Evolutionary conservation across 30 jellyfish, hydroid and myxozoan species (phyloP).

Genomic region (Chrysaora quinquecirrha): DNA sequence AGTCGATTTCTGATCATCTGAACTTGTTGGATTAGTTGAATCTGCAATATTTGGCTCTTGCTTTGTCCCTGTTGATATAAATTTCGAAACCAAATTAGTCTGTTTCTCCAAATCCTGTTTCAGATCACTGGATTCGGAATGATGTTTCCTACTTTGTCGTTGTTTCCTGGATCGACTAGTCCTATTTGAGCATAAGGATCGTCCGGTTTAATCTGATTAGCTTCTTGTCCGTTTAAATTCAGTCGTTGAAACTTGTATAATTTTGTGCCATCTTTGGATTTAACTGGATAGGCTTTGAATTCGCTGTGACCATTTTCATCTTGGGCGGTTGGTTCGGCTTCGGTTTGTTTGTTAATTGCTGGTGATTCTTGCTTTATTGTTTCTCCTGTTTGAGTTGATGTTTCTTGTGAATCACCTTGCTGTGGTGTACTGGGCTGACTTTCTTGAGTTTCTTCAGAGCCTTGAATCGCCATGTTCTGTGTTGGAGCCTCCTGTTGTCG

Average conservation of each 20-base stretch:
- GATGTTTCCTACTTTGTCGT: slow-evolving; percentile 60
- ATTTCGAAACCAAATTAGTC: slow-evolving; percentile 21
- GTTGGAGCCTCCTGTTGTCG: not conserved
- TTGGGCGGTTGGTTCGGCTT: not conserved
- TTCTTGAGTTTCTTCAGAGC: not conserved
- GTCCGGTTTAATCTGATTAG: not conserved
- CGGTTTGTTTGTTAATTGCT: not conserved
- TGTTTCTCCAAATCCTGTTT: slow-evolving; percentile 52
- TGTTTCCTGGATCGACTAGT: slow-evolving; percentile 69
- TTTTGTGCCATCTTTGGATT: slow-evolving; percentile 35
- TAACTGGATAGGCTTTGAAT: slow-evolving; percentile 36
- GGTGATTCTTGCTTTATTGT: not conserved
- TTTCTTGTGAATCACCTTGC: slow-evolving; percentile 34
- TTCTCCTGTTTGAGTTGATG: slow-evolving; percentile 28
- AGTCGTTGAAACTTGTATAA: slow-evolving; percentile 45
- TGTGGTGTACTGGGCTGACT: slow-evolving; percentile 10
- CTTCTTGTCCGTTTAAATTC: slow-evolving; percentile 18
- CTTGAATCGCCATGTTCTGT: slow-evolving; percentile 23
- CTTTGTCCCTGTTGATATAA: slow-evolving; percentile 1
- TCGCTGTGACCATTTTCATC: slow-evolving; percentile 42
- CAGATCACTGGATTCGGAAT: slow-evolving; percentile 43
- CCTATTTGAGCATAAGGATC: slow-evolving; percentile 88
- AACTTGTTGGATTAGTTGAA: not conserved
- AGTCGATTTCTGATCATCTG: slow-evolving; percentile 3
- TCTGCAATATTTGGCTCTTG: not conserved